A percentile compares a stretch with the other conserved stretches of the same genome.
Evolutionary conservation across 1,140 invertebrate species (phyloP).

Genomic region (Heliothis subflexa): DNA sequence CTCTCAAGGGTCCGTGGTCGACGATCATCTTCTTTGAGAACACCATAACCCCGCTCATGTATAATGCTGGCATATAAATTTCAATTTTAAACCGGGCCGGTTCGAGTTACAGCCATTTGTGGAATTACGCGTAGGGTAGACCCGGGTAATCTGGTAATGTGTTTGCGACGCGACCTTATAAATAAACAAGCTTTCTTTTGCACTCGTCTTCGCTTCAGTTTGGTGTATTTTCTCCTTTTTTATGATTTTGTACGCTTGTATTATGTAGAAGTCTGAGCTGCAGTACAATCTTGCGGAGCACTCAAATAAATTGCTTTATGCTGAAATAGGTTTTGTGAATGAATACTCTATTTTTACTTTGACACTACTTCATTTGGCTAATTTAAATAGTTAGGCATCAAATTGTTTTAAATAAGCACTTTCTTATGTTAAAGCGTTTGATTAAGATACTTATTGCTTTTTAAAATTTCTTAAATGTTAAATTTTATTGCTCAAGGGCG

Average conservation of each 20-base stretch:
- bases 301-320: slow-evolving; percentile 24
- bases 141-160: slow-evolving; percentile 69
- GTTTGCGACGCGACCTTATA: slow-evolving; percentile 58
- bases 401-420: neutral
- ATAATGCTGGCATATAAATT: slow-evolving; percentile 85
- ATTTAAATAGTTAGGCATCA: neutral
- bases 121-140: slow-evolving; percentile 68
- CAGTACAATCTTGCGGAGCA: slow-evolving; percentile 10
- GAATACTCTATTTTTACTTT: neutral
- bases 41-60: slow-evolving; percentile 76
- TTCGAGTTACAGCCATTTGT: slow-evolving; percentile 83
- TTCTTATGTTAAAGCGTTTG: neutral
- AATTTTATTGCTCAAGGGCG: too few relatives aligned
- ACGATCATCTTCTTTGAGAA: slow-evolving; percentile 73
- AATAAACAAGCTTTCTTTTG: slow-evolving; percentile 60
- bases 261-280: slow-evolving; percentile 22
- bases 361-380: neutral
- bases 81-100: slow-evolving; percentile 82
- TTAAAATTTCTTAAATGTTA: too few relatives aligned
- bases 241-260: slow-evolving; percentile 25
- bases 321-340: slow-evolving; percentile 12
- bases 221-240: slow-evolving; percentile 3
- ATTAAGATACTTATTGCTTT: too few relatives aligned
- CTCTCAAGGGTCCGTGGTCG: slow-evolving; percentile 23
- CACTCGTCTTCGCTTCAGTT: slow-evolving; percentile 35